Evolutionary conservation across 2,113 vertebrate species (phyloP).

Genomic region (Neodon shergylaensis): DNA sequence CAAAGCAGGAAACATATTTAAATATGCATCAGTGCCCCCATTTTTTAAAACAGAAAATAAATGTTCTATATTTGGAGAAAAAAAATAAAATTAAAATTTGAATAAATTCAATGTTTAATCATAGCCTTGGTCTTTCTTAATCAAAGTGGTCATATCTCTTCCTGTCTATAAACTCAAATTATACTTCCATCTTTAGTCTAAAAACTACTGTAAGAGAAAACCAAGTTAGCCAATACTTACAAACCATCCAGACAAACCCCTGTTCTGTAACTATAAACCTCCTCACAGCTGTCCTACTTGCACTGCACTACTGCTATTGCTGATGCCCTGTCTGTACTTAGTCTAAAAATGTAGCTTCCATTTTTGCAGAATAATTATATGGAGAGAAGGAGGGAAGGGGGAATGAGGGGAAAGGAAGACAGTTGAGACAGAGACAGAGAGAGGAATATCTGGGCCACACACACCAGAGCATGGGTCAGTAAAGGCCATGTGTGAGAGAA

Average conservation of each 20-base stretch:
- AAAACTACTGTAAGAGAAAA: not conserved
- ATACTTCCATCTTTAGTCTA: not conserved
- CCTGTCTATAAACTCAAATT: not conserved
- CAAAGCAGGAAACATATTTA: not conserved
- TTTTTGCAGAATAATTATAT: not conserved
- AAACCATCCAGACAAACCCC: not conserved
- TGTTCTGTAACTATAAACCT: not conserved
- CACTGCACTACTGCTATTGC: not conserved
- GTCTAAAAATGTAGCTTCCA: not conserved
- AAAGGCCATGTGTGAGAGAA: not conserved
- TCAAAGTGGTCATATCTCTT: not conserved
- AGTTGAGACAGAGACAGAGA: not conserved
- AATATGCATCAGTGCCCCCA: not conserved
- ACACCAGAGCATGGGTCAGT: not conserved
- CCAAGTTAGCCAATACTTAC: not conserved
- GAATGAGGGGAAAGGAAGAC: not conserved
- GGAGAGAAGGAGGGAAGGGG: not conserved
- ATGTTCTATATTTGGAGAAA: not conserved
- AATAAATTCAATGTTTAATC: not conserved
- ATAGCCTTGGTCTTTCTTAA: not conserved
- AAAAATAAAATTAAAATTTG: not conserved
- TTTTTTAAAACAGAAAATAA: not conserved
- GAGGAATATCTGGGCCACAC: not conserved
- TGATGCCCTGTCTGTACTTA: not conserved
- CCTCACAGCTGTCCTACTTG: not conserved